phyloP scores from a whole-genome alignment of 2,888 invertebrate genomes.

The Biston stratarius region DNA sequence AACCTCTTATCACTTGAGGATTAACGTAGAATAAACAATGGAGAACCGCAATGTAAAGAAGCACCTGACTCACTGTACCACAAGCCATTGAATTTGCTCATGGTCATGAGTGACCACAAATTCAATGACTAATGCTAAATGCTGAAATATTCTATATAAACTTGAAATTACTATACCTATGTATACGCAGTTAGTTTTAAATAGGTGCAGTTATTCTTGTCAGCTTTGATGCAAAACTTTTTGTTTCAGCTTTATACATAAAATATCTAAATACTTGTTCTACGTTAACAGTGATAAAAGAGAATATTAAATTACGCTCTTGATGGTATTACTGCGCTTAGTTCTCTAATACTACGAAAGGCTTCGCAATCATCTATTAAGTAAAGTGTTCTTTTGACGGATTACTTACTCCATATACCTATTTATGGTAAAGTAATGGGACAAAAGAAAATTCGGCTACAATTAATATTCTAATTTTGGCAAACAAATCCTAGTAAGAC shows the following conservation, averaged over 20 bases:
- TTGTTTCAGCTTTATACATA: not conserved
- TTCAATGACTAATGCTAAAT: no score
- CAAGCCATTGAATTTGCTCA: no score
- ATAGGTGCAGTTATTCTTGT: not conserved
- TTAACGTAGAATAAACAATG: no score
- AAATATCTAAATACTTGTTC: not conserved
- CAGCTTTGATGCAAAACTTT: not conserved
- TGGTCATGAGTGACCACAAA: no score
- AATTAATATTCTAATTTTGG: not conserved
- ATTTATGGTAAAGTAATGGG: not conserved
- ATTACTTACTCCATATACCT: not conserved
- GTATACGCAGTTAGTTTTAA: not conserved
- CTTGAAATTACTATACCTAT: no score
- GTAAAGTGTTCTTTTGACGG: not conserved
- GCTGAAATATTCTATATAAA: no score
- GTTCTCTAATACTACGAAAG: not conserved
- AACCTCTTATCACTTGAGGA: no score
- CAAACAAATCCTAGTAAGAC: not conserved
- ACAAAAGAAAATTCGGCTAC: not conserved
- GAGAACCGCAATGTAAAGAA: no score
- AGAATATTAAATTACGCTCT: conserved; percentile 5
- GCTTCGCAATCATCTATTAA: not conserved
- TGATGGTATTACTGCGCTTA: not conserved
- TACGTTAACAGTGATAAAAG: not conserved
- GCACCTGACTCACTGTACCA: no score